Base-by-base conservation (phyloP, 2,888 invertebrate genomes). In the Gryllus longicercus region DNA sequence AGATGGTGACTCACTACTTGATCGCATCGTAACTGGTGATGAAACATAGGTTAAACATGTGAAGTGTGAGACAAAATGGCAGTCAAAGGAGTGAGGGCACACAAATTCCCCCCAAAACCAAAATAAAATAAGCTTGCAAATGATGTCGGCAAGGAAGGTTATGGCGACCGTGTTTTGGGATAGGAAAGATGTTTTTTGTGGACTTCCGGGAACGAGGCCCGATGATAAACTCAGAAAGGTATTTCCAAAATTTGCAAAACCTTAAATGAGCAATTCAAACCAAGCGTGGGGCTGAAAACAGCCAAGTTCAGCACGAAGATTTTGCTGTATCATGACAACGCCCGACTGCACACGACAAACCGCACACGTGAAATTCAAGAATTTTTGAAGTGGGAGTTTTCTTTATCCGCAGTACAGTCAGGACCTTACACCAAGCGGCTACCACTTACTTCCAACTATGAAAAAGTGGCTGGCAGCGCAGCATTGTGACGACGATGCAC, bases 271-370 rank as follows among this genome's bases (percentile, higher is more conserved):
- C 38, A 5, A 38, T 38, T 5, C 38, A 38, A 38, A 38, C 3
- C 5, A 38, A 38, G 38, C 5, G 38, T 25, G 5, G 5, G 38
- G 38, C 21, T 21, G 38, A 38, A 21, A 21, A 21, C 21, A 21
- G 21, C 21, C 21, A 38, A 38, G 38, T 38, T 38, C 5, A 38
- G 5, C 38, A 38, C 38, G 38, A 38, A 38, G 38, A 38, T 5
- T 38, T 38, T 38, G 38, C 38, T 3, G 38, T 38, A 5, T 38
- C 38, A 5, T 38, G 38, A 38, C 38, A 38, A 38, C 38, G 82
- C 81, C 63, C 80, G 81, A 76, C 79, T 82, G 76, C 79, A 81
- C 77, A 80, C 81, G 21, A 83, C 84, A 79, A 81, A 81, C 51
- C 23, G 50, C 12, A 83, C 81, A 11, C 80, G 77, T 79, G 75